phyloP scores from a whole-genome alignment of 2,888 invertebrate genomes.

The Eupsilia transversa region DNA sequence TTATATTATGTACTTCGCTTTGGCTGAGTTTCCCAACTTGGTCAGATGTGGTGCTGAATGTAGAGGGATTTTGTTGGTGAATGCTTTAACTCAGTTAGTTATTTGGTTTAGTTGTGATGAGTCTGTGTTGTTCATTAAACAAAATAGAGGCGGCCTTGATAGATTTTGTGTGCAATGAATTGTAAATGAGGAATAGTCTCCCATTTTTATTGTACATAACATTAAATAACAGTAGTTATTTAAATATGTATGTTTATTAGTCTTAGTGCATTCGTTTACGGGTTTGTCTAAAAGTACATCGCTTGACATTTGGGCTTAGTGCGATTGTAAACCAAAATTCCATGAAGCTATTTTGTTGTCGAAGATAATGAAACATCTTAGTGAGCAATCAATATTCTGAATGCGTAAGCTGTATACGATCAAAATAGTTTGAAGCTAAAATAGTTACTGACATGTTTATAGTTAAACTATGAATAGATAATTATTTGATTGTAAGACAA shows the following conservation, averaged over 20 bases:
- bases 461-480: conserved; percentile 4
- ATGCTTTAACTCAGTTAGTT: neutral
- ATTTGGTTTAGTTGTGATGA: neutral
- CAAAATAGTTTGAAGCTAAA: conserved; percentile 3
- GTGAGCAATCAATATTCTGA: conserved; percentile 19
- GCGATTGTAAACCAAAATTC: neutral
- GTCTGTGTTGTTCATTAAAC: neutral
- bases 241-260: neutral
- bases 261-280: neutral
- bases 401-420: conserved; percentile 5
- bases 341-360: neutral
- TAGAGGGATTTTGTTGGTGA: neutral
- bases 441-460: conserved; percentile 6
- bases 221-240: too few species aligned
- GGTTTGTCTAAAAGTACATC: neutral
- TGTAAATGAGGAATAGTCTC: neutral
- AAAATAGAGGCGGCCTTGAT: neutral
- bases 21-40: conserved; percentile 52
- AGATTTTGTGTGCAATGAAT: neutral
- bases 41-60: conserved; percentile 1
- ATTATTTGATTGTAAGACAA: neutral
- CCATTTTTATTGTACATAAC: too few species aligned
- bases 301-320: neutral
- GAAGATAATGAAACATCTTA: neutral
- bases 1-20: conserved; percentile 27